Evolutionary conservation across 2,888 invertebrate genomes (phyloP), one percentile per base, ranked within the genome.

Genomic region (Caenorhabditis sulstoni): DNA sequence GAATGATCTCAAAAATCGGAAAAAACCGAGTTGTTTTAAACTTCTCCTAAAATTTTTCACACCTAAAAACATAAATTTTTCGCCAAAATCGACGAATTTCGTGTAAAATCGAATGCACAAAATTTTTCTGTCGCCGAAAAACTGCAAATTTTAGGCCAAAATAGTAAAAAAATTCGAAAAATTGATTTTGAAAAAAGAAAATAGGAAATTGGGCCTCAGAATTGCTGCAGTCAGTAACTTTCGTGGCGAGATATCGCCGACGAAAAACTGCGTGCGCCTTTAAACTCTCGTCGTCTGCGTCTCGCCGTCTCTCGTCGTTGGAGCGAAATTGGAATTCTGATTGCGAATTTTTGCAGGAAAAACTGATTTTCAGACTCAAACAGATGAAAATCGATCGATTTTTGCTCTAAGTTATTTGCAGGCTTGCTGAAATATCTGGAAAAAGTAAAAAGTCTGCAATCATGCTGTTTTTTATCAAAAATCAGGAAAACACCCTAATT

Each of bases 181-280:
- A 62, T 45, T 55, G 16, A 53, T 62, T 71, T 55, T 23, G 37
- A 37, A 75, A 67, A 70, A 74, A 47, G 37, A 57, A 75, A 75
- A 44, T 62, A 18, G 62, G 29, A 57, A 75, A 75, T 61, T 75
- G 75, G 75, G 75, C 75, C 75, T 66, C 65, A 18, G 14, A 47
- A 50, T 61, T 29, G 20, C 0, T 44, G 52, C 14, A 23, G 35
- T 50, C 29, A 29, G 29, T 29, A 29, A 29, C 29, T 29, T 29
- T 66, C 74, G 74, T 20, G 35, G 45, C 47, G 66, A 61, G 74
- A 74, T 53, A 59, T 66, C 49, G 20, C 20, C 18, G 18, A 3
- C n/a, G 20, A 5, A n/a, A 61, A 59, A 74, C 22, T 47, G 47
- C 12, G 18, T 66, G 74, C 49, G 59, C 74, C 74, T 74, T 74